Evolutionary conservation across 2,888 invertebrate genomes (phyloP).

Genomic region (Acronicta leporina): DNA sequence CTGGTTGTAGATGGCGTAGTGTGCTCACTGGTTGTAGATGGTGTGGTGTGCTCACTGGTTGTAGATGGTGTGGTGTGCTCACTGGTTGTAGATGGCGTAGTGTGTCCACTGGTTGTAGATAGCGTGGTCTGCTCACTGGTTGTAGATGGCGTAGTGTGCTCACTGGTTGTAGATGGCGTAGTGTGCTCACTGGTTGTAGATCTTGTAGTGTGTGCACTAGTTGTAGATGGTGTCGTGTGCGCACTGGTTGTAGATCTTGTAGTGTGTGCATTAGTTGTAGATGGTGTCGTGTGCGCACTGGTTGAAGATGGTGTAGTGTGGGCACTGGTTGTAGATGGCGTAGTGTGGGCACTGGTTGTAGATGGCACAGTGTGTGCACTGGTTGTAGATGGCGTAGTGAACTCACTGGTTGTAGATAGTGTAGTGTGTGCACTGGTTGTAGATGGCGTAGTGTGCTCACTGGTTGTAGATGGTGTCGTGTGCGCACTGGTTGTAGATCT

Average conservation of each 20-base stretch:
- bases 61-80: too few species aligned
- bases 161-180: neutral
- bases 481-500: neutral
- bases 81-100: too few species aligned
- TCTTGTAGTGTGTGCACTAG: neutral
- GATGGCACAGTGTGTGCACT: neutral
- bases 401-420: neutral
- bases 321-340: neutral
- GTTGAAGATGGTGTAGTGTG: neutral
- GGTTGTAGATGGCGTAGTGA: neutral
- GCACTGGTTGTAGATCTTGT: slow-evolving; percentile 1
- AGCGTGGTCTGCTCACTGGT: too few species aligned
- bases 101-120: too few species aligned
- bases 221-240: neutral
- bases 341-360: neutral
- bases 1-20: too few species aligned
- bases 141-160: neutral
- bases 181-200: neutral
- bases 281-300: neutral
- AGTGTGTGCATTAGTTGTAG: neutral
- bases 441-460: neutral
- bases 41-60: too few species aligned
- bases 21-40: too few species aligned
- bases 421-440: neutral
- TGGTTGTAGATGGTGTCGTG: neutral